Evolutionary conservation across 2,113 vertebrate species (phyloP).

Genomic region (Odobenus rosmarus): DNA sequence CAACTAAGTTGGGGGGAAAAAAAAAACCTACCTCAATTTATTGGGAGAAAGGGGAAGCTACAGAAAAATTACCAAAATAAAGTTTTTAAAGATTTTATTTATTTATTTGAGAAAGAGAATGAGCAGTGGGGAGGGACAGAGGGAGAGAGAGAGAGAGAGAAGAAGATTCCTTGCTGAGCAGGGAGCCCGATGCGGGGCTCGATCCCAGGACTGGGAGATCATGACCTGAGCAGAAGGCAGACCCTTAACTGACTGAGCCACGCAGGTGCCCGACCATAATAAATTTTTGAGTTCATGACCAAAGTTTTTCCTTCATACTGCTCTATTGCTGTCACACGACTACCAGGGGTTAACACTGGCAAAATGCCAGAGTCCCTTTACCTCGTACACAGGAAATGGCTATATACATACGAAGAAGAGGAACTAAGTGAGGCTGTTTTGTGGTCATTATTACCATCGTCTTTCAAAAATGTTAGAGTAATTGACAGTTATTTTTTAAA

Average conservation of each 20-base stretch:
- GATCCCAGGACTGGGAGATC: no score
- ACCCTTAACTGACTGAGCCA: no score
- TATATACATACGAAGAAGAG: background rate
- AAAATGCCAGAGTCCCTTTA: background rate
- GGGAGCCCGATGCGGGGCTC: no score
- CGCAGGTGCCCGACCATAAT: background rate
- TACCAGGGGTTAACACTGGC: background rate
- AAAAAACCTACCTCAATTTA: background rate
- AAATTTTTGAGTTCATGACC: background rate
- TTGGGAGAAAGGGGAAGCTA: background rate
- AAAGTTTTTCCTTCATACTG: background rate
- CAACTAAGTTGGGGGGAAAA: background rate
- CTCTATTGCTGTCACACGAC: background rate
- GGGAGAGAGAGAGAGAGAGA: background rate
- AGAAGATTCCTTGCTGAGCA: background rate
- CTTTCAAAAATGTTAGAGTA: constrained; percentile 6
- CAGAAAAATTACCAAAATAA: background rate
- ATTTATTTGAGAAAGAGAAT: background rate
- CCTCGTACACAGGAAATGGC: background rate
- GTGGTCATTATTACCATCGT: background rate
- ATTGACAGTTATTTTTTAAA: background rate
- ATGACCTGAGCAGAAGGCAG: no score
- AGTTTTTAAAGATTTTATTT: background rate
- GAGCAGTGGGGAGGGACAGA: background rate
- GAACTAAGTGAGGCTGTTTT: background rate